Percentiles rank a stretch among this genome's conserved stretches.
Conservation (phyloP, 2,797 vertebrate genomes). For the Varecia variegata region DNA sequence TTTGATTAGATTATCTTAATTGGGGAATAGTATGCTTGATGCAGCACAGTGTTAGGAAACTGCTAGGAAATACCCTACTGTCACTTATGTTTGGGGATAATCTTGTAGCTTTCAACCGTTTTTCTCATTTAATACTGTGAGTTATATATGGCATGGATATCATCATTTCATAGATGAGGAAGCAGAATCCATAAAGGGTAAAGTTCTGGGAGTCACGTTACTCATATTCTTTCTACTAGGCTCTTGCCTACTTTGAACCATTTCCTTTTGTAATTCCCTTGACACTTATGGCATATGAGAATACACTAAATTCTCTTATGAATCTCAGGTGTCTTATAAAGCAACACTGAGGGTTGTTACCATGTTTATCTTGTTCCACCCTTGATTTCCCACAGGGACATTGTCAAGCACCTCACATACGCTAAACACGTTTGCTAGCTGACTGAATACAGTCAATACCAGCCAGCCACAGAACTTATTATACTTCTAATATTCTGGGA, state of each 20-base stretch:
- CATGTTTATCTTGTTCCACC: background rate
- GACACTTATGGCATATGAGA: background rate
- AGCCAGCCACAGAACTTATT: background rate
- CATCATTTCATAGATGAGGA: background rate
- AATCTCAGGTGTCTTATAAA: background rate
- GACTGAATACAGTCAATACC: background rate
- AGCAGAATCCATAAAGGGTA: background rate
- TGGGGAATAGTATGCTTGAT: background rate
- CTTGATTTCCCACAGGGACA: background rate
- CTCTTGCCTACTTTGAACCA: background rate
- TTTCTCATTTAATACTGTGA: background rate
- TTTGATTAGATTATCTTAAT: background rate
- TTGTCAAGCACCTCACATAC: background rate
- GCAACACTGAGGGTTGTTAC: background rate
- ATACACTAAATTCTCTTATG: background rate
- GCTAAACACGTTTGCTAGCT: background rate
- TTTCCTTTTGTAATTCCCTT: slow-evolving; percentile 14
- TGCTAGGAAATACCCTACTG: background rate
- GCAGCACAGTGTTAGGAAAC: background rate
- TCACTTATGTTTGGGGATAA: background rate
- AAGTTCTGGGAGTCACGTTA: background rate
- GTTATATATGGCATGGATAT: background rate
- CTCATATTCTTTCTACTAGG: background rate
- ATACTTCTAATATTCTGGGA: background rate
- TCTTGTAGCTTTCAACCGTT: background rate